Evolutionary conservation across 1,140 invertebrate genomes (phyloP).

Genomic region (Eriocheir sinensis): DNA sequence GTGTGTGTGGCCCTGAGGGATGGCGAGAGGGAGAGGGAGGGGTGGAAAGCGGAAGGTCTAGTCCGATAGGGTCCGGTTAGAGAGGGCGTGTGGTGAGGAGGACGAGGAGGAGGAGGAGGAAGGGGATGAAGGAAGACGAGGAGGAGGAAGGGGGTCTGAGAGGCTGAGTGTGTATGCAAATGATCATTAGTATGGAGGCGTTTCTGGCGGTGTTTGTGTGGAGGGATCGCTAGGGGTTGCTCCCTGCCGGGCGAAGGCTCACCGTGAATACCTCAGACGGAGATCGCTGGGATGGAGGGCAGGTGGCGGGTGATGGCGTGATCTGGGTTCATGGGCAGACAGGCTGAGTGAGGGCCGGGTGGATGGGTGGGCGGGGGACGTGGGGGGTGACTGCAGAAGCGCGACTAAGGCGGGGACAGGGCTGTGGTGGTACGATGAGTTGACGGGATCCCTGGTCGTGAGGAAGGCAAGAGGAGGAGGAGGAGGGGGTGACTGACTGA

Average conservation of each 20-base stretch:
- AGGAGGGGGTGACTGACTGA: slow-evolving; percentile 3
- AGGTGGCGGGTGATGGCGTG: slow-evolving; percentile 6
- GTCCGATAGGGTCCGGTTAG: too few species aligned
- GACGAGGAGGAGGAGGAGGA: too few species aligned
- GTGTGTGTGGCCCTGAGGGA: not conserved
- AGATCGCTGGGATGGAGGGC: not conserved
- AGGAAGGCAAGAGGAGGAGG: not conserved
- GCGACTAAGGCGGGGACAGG: not conserved
- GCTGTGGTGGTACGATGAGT: slow-evolving; percentile 11
- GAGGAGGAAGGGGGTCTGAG: not conserved
- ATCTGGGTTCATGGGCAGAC: slow-evolving; percentile 20
- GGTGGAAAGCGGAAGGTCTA: not conserved
- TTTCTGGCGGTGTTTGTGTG: slow-evolving; percentile 50
- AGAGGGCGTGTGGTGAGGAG: not conserved
- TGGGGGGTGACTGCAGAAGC: not conserved
- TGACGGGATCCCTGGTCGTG: not conserved
- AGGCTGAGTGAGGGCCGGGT: not conserved
- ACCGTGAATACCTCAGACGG: not conserved
- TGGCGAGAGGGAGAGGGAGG: not conserved
- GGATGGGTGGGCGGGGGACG: not conserved
- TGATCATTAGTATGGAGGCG: slow-evolving; percentile 47
- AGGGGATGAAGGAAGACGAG: not conserved
- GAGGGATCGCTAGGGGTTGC: not conserved
- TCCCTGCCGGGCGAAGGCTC: not conserved
- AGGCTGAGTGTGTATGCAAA: slow-evolving; percentile 46